Percentiles rank a stretch among this genome's conserved stretches.
Conservation (phyloP, 2,113 vertebrate genomes). For the Stictonetta naevosa region DNA sequence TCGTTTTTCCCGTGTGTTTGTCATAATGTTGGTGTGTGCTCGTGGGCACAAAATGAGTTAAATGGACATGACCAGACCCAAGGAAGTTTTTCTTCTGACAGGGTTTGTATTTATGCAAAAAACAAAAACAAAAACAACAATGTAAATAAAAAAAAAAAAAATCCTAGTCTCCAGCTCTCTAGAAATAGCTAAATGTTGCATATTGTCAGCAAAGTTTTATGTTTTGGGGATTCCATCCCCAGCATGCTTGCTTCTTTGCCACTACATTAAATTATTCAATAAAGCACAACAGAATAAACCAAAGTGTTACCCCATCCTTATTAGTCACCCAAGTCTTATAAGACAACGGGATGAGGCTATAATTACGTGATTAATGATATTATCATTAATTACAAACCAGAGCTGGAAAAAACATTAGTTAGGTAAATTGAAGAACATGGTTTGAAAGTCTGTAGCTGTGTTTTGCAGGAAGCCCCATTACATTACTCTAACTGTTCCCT, state of each 20-base stretch:
- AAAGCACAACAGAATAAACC: constrained; percentile 26
- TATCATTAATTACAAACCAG: not conserved
- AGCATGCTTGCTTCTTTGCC: not conserved
- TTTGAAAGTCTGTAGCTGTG: not conserved
- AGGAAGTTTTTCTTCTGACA: not conserved
- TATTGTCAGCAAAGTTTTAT: not conserved
- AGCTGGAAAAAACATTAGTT: constrained; percentile 18
- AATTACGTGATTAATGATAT: constrained; percentile 17
- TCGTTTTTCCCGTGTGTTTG: not conserved
- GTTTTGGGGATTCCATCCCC: not conserved
- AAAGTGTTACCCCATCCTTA: not conserved
- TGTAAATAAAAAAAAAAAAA: not conserved
- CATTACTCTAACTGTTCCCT: not conserved
- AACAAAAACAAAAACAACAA: not conserved
- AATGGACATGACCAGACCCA: not conserved
- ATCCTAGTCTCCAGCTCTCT: not conserved
- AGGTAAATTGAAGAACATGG: not conserved
- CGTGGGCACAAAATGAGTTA: not conserved
- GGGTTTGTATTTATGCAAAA: not conserved
- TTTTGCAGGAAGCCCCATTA: not conserved
- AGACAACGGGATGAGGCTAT: constrained; percentile 1
- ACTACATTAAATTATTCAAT: not conserved
- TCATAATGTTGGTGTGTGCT: not conserved
- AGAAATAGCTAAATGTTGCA: not conserved
- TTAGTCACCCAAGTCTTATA: not conserved